Percentiles rank a stretch among this genome's conserved stretches.
Conservation (phyloP, 2,113 vertebrate species). For the Thunnus maccoyii region DNA sequence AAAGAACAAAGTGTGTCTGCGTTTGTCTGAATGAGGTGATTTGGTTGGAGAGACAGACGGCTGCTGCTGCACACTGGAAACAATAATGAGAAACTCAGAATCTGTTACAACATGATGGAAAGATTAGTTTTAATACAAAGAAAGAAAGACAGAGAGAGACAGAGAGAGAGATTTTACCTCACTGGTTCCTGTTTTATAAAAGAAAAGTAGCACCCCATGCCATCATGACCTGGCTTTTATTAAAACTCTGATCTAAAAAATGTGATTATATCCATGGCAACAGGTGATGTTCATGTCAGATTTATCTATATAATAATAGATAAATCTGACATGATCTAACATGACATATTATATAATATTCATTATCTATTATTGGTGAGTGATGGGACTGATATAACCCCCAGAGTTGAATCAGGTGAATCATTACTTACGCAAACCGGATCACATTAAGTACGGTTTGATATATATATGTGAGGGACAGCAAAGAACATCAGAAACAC, state of each 20-base stretch:
- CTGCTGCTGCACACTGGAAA: neutral
- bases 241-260: neutral
- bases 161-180: neutral
- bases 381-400: neutral
- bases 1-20: constrained; percentile 16
- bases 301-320: no score
- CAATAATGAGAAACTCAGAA: constrained; percentile 1
- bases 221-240: constrained; percentile 17
- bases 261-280: constrained; percentile 30
- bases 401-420: neutral
- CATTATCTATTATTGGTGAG: neutral
- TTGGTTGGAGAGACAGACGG: neutral
- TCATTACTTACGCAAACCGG: neutral
- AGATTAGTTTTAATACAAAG: constrained; percentile 35
- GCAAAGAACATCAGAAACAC: neutral
- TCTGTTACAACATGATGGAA: constrained; percentile 11
- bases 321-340: no score
- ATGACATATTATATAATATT: no score
- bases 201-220: constrained; percentile 14
- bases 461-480: no score
- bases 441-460: neutral
- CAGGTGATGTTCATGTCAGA: neutral
- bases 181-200: neutral
- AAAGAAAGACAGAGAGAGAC: neutral
- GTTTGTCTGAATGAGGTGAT: constrained; percentile 12